Percentiles rank a stretch among this genome's conserved stretches.
Evolutionary conservation across 2,888 invertebrate genomes (phyloP).

Genomic region (Chironomus tentans): DNA sequence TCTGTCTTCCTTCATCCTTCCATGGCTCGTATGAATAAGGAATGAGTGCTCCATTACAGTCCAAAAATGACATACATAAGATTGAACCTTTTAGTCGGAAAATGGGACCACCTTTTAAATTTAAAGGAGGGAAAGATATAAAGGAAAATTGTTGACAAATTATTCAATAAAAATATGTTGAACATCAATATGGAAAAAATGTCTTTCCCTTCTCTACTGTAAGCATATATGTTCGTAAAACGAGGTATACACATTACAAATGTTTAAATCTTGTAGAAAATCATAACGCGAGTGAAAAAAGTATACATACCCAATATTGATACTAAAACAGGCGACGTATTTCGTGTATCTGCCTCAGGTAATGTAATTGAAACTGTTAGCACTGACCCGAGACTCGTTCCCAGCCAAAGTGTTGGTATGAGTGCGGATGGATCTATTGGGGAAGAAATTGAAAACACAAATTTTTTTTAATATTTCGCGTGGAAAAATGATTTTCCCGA

Average conservation of each 20-base stretch:
- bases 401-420: conserved; percentile 91
- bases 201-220: too few species aligned
- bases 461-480: background rate
- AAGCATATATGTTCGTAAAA: too few species aligned
- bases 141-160: background rate
- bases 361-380: conserved; percentile 83
- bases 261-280: background rate
- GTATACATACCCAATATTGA: conserved; percentile 68
- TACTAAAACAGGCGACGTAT: conserved; percentile 77
- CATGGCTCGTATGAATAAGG: conserved; percentile 85
- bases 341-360: conserved; percentile 68
- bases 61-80: conserved; percentile 89
- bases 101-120: conserved; percentile 72
- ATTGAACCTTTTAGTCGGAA: conserved; percentile 95
- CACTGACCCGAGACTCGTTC: conserved; percentile 93
- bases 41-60: conserved; percentile 87
- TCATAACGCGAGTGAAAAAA: background rate
- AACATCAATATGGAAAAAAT: too few species aligned
- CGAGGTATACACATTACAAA: too few species aligned
- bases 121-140: background rate
- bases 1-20: conserved; percentile 67
- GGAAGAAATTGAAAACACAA: background rate
- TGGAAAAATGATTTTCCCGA: background rate
- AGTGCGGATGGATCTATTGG: conserved; percentile 71
- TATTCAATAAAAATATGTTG: background rate